A percentile compares a stretch with the other conserved stretches of the same genome.
phyloP scores from a whole-genome alignment of 2,888 invertebrate genomes.

The Adelognathus sp. region DNA sequence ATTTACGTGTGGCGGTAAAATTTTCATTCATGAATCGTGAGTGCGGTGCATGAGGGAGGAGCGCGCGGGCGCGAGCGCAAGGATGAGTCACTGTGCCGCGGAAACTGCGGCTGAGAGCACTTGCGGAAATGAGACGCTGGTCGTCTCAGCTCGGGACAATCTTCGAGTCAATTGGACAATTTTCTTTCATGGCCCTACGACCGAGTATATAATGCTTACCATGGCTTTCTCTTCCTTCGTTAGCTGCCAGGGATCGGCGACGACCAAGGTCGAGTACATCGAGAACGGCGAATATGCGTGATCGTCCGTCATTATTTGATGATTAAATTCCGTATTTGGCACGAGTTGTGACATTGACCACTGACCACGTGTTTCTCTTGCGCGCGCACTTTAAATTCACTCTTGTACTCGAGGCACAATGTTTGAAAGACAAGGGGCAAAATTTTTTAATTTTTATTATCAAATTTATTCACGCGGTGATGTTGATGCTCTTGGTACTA shows the following conservation, averaged over 20 bases:
- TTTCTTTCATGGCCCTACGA: too few relatives aligned
- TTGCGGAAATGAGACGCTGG: constrained; percentile 62
- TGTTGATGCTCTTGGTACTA: background rate
- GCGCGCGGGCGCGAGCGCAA: background rate
- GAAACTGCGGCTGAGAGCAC: constrained; percentile 70
- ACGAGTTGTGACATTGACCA: constrained; percentile 76
- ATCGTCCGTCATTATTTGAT: constrained; percentile 74
- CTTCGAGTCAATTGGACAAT: too few relatives aligned
- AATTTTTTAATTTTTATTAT: background rate
- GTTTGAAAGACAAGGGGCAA: background rate
- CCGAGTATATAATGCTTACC: too few relatives aligned
- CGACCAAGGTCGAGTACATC: constrained; percentile 71
- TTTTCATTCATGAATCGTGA: constrained; percentile 77
- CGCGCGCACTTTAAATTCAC: background rate
- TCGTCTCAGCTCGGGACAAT: background rate
- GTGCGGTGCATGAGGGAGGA: constrained; percentile 58
- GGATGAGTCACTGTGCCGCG: constrained; percentile 37
- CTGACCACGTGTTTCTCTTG: background rate
- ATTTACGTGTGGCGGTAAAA: too few relatives aligned
- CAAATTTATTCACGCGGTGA: too few relatives aligned
- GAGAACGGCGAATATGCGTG: constrained; percentile 74
- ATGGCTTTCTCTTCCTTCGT: constrained; percentile 74
- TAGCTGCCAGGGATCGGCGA: constrained; percentile 69
- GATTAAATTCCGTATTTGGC: constrained; percentile 73
- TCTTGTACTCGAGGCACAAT: too few relatives aligned